phyloP scores from a whole-genome alignment of 2,113 vertebrate species.

The Reinhardtius hippoglossoides region DNA sequence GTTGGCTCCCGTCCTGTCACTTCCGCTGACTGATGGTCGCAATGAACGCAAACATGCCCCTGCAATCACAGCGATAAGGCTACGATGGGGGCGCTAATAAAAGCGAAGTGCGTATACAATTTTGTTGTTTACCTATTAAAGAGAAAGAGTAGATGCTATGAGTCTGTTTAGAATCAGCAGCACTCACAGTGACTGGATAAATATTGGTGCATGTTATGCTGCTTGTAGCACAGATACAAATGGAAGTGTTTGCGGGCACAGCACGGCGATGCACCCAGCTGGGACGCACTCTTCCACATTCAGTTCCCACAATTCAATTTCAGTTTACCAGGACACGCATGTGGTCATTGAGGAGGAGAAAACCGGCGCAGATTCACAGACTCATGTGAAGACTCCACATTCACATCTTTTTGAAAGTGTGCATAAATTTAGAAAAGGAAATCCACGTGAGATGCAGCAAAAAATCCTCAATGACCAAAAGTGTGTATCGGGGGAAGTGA shows the following conservation, averaged over 20 bases:
- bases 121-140: neutral
- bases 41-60: slow-evolving; percentile 33
- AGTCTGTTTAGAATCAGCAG: too few relatives aligned
- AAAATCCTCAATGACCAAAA: neutral
- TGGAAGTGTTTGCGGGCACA: neutral
- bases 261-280: neutral
- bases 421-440: neutral
- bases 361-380: neutral
- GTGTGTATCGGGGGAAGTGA: too few relatives aligned
- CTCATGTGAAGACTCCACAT: neutral
- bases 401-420: neutral
- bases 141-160: too few relatives aligned
- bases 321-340: neutral
- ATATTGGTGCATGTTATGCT: too few relatives aligned
- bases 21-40: slow-evolving; percentile 54
- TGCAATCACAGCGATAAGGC: slow-evolving; percentile 13
- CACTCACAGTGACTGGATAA: too few relatives aligned
- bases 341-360: neutral
- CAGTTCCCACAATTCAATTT: neutral
- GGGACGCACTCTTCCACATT: neutral
- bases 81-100: slow-evolving; percentile 25
- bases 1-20: slow-evolving; percentile 42
- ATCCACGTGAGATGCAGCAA: neutral
- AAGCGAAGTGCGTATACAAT: slow-evolving; percentile 31
- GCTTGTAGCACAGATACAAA: neutral